A percentile compares a stretch with the other conserved stretches of the same genome.
Evolutionary conservation across 2,113 vertebrate genomes (phyloP).

Genomic region (Plotosus lineatus): DNA sequence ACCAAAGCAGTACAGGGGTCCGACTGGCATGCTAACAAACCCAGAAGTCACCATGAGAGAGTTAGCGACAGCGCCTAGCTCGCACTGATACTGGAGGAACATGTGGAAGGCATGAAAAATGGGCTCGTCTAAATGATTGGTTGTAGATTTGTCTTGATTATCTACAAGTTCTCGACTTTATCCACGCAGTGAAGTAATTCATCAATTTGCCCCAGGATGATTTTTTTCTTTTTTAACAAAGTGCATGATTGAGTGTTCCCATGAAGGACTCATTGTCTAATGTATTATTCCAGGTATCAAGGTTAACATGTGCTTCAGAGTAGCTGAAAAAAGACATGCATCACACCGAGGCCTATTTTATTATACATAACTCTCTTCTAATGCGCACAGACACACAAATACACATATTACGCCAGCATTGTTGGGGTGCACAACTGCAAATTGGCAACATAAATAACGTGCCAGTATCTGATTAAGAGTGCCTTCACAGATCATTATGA

Average conservation of each 20-base stretch:
- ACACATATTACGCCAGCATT: constrained; percentile 61
- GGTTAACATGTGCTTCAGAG: constrained; percentile 27
- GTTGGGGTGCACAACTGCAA: constrained; percentile 68
- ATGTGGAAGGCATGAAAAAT: constrained; percentile 47
- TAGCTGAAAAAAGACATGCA: constrained; percentile 16
- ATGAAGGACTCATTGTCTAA: constrained; percentile 41
- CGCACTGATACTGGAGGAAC: constrained; percentile 8
- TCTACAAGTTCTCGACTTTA: constrained; percentile 49
- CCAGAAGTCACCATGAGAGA: constrained; percentile 11
- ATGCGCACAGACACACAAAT: constrained; percentile 50
- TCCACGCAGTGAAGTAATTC: constrained; percentile 48
- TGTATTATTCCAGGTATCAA: constrained; percentile 44
- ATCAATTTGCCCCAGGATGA: constrained; percentile 39
- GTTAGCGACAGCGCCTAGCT: not conserved
- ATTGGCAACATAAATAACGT: constrained; percentile 78
- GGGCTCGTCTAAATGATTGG: constrained; percentile 47
- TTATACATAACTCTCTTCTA: constrained; percentile 13
- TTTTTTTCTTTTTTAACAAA: constrained; percentile 35
- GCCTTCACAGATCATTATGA: constrained; percentile 75
- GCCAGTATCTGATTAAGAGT: constrained; percentile 72
- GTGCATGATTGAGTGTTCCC: constrained; percentile 50
- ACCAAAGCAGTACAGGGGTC: constrained; percentile 24
- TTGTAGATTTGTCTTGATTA: constrained; percentile 57
- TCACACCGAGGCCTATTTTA: not conserved
- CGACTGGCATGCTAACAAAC: constrained; percentile 57